Evolutionary conservation across 2,113 vertebrate genomes (phyloP).

Genomic region (Piliocolobus tephrosceles): DNA sequence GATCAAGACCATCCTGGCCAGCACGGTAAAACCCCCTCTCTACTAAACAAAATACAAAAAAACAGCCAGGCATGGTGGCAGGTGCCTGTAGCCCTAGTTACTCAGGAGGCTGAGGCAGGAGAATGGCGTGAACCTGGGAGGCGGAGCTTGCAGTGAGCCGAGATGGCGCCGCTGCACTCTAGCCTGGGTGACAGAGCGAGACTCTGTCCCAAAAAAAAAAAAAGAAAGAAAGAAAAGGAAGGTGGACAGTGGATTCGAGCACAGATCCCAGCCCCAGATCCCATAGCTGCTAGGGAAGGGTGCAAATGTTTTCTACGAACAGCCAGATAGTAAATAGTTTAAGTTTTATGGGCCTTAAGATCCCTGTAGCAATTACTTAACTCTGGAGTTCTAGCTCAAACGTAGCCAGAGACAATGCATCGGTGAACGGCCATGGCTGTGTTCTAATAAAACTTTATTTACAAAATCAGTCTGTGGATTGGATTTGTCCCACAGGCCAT

Average conservation of each 20-base stretch:
- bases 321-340: background rate
- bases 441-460: background rate
- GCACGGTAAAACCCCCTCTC: too few relatives aligned
- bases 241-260: accelerated
- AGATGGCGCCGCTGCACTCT: too few relatives aligned
- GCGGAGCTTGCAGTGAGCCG: too few relatives aligned
- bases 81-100: too few relatives aligned
- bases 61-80: too few relatives aligned
- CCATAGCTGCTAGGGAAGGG: background rate
- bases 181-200: too few relatives aligned
- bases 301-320: background rate
- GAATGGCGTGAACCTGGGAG: too few relatives aligned
- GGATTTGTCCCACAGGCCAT: background rate
- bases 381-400: background rate
- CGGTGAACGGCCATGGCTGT: background rate
- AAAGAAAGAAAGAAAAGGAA: background rate
- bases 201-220: too few relatives aligned
- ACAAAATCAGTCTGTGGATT: background rate
- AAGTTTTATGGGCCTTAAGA: background rate
- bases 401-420: background rate
- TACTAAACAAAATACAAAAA: too few relatives aligned
- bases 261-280: background rate
- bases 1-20: too few relatives aligned
- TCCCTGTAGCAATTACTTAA: background rate
- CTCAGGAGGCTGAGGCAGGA: too few relatives aligned